Conservation (phyloP, 2,797 vertebrate genomes). For the Cheirogaleus major region DNA sequence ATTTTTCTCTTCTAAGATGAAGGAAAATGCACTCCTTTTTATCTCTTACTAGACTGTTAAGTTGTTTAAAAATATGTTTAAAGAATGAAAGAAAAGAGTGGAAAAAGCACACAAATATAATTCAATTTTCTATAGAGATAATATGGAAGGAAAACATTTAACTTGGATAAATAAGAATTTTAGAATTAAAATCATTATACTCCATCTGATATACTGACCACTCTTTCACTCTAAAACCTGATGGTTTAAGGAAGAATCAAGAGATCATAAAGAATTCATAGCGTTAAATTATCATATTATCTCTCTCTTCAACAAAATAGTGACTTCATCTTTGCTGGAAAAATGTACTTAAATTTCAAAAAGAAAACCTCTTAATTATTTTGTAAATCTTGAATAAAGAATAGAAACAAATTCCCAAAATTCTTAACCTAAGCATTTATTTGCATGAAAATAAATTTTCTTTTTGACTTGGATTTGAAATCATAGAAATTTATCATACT, state of each 20-base stretch:
- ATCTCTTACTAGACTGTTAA: neutral
- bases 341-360: slow-evolving; percentile 27
- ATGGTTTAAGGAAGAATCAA: slow-evolving; percentile 6
- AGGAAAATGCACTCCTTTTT: slow-evolving; percentile 20
- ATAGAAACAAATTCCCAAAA: slow-evolving; percentile 1
- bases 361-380: neutral
- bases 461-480: slow-evolving; percentile 30
- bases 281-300: slow-evolving; percentile 22
- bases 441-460: slow-evolving; percentile 46
- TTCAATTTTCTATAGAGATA: neutral
- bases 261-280: neutral
- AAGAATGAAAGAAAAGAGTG: neutral
- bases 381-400: slow-evolving; percentile 7
- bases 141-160: neutral
- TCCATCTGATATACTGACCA: neutral
- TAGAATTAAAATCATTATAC: neutral
- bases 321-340: neutral
- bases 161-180: neutral
- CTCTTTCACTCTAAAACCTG: neutral
- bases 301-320: neutral
- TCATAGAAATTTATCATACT: slow-evolving; percentile 32
- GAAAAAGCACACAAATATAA: neutral
- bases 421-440: slow-evolving; percentile 32
- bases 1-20: neutral
- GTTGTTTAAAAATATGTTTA: neutral